Base-by-base conservation (phyloP, 2,888 invertebrate species). In the Stenodera caucasica region DNA sequence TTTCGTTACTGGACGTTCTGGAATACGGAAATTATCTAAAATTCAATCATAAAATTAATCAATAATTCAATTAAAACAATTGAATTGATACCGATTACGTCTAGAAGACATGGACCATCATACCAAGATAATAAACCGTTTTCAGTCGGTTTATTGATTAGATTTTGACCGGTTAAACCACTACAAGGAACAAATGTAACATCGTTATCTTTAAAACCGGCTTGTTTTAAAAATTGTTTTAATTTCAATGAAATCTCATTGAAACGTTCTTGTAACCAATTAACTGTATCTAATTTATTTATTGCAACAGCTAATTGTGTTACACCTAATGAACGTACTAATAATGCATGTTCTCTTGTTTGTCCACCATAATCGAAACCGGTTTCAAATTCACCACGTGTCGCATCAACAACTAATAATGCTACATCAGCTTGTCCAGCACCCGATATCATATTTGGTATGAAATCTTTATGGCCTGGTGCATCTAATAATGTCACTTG, bases 381-480 rank as follows among this genome's bases (percentile, higher is more conserved):
- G 45, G 98, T 96, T 81, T 99, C 99, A 82, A 99, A 99, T 82
- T 99, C 99, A 23, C 99, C 99, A 70, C 91, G 85, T 0, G 92
- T 92, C 0, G 98, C 95, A 83, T 99, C 98, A 0, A 99, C 93
- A 0, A 99, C 98, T 21, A 99, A 82, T 32, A 99, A 83, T 12
- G 97, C 98, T 0, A 96, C 98, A 82, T 99, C 99, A 2, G 99
- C 99, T 81, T 98, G 98, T 0, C 96, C 94, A 1, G 98, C 97
- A 14, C 98, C 98, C 12, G 93, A 94, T 70, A 99, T 99, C 98
- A 99, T 99, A 75, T 99, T 98, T 1, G 99, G 98, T 76, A 99
- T 98, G 77, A 99, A 99, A 80, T 99, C 99, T 78, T 94, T 96
- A 80, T 99, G 99, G 0, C 99, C 99, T 0, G 99, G 99, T 29